Conservation (phyloP, 2,797 vertebrate species). For the Denticeps clupeoides region DNA sequence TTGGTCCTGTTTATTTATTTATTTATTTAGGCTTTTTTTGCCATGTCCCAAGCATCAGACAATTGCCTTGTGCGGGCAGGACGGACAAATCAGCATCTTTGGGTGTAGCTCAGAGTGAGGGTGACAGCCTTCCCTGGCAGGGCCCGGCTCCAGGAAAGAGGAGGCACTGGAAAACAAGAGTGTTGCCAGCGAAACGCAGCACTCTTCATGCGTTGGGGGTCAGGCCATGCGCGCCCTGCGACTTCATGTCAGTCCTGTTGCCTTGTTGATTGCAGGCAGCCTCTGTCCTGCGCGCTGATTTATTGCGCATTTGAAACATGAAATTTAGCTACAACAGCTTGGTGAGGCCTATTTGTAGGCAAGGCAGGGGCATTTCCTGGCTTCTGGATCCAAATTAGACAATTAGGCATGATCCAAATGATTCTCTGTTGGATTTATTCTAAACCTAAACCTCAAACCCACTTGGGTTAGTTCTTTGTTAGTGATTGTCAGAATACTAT, state of each 20-base stretch:
- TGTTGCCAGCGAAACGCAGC: slow-evolving; percentile 35
- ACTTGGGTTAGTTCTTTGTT: too few species aligned
- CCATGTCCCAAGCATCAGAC: slow-evolving; percentile 41
- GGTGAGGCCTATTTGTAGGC: not conserved
- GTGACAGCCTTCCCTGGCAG: slow-evolving; percentile 34
- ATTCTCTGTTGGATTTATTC: too few species aligned
- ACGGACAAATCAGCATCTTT: too few species aligned
- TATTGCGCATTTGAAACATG: not conserved
- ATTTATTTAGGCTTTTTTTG: not conserved
- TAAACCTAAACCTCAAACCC: too few species aligned
- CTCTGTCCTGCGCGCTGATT: not conserved
- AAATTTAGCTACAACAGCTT: slow-evolving; percentile 1
- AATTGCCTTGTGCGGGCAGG: slow-evolving; percentile 43
- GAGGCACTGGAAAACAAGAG: slow-evolving; percentile 37
- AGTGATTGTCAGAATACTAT: too few species aligned
- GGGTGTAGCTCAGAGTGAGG: slow-evolving; percentile 49
- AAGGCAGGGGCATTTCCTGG: slow-evolving; percentile 2
- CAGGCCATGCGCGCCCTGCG: slow-evolving; percentile 30
- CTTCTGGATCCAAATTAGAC: too few species aligned
- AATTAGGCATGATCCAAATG: too few species aligned
- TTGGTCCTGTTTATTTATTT: slow-evolving; percentile 4
- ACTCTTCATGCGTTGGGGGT: slow-evolving; percentile 36
- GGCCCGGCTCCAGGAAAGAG: slow-evolving; percentile 43
- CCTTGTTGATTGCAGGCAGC: not conserved
- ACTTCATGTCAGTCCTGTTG: not conserved